Conservation (phyloP, 2,797 vertebrate genomes). For the Aplochiton taeniatus region DNA sequence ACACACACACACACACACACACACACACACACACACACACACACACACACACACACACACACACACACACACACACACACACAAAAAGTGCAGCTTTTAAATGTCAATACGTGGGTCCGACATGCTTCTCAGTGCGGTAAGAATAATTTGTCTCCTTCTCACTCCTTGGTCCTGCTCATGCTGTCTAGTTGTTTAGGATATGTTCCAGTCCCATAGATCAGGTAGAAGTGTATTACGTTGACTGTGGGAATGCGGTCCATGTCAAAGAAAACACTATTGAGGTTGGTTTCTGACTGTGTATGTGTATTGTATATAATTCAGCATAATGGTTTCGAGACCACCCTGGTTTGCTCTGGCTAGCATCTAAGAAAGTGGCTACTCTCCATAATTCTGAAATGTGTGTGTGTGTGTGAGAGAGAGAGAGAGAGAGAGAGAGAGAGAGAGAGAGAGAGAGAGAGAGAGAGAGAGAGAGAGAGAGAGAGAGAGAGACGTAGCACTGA, state of each 20-base stretch:
- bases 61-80: too few relatives aligned
- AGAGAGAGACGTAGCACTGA: too few relatives aligned
- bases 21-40: background rate
- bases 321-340: constrained; percentile 20
- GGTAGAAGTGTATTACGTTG: too few relatives aligned
- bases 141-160: too few relatives aligned
- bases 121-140: too few relatives aligned
- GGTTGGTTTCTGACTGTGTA: background rate
- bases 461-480: too few relatives aligned
- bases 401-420: background rate
- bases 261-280: constrained; percentile 1
- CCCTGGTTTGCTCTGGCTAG: constrained; percentile 1
- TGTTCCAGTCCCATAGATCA: background rate
- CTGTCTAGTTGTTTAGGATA: background rate
- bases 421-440: background rate
- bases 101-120: too few relatives aligned
- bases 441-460: background rate
- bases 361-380: background rate
- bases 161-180: too few relatives aligned
- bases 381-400: background rate
- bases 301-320: constrained; percentile 6
- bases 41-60: too few relatives aligned
- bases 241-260: background rate
- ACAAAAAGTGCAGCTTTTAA: too few relatives aligned
- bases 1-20: constrained; percentile 11